These are phyloP conservation scores for Octopus bimaculoides DNA, from an alignment of 1,140 invertebrate genomes.

Conservation along the genomic window DNA sequence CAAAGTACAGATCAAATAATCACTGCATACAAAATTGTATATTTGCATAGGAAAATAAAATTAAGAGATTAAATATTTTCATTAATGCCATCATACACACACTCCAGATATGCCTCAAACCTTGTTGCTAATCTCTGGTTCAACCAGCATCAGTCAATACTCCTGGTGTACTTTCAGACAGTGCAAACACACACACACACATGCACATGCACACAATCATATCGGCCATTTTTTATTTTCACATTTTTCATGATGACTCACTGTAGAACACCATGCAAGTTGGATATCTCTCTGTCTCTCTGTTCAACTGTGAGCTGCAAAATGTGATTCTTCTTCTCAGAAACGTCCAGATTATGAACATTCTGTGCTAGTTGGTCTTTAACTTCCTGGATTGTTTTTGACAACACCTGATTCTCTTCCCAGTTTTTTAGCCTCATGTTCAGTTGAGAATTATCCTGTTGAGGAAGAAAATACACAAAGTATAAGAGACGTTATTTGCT, in stretches of 20 bases:
- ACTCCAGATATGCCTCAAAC: too few relatives aligned
- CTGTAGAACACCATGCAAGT: neutral
- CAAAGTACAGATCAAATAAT: too few relatives aligned
- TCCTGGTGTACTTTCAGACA: too few relatives aligned
- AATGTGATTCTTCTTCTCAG: slow-evolving; percentile 2
- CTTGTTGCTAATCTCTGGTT: too few relatives aligned
- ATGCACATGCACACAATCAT: too few relatives aligned
- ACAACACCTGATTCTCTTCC: neutral
- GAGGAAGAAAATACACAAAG: neutral
- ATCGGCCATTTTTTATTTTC: too few relatives aligned
- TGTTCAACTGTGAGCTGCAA: neutral
- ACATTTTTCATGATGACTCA: neutral
- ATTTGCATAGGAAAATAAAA: too few relatives aligned
- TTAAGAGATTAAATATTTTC: too few relatives aligned
- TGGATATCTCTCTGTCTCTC: neutral
- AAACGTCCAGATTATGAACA: neutral
- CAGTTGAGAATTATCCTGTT: neutral
- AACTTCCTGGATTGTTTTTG: neutral
- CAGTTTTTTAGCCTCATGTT: neutral
- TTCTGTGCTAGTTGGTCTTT: neutral
- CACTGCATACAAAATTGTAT: too few relatives aligned
- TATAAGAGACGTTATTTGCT: neutral
- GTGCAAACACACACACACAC: too few relatives aligned
- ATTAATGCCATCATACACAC: too few relatives aligned
- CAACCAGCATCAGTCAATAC: too few relatives aligned